These are phyloP conservation scores for Maniola jurtina DNA, from an alignment of 1,140 invertebrate genomes.

Conservation along the genomic window DNA sequence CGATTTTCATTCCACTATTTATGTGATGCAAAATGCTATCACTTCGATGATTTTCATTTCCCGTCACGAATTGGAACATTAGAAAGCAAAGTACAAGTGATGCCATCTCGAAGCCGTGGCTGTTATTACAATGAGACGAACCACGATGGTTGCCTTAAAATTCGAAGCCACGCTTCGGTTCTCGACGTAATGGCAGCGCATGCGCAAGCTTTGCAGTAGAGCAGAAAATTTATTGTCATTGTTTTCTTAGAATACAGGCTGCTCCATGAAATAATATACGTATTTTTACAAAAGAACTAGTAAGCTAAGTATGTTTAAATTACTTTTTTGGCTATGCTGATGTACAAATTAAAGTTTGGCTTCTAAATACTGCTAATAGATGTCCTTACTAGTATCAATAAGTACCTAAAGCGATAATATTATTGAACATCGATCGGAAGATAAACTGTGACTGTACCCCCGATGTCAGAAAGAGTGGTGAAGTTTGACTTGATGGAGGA, in stretches of 20 bases:
- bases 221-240: slow-evolving; percentile 48
- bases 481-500: too few species aligned
- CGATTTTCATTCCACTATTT: slow-evolving; percentile 81
- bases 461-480: too few species aligned
- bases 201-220: slow-evolving; percentile 50
- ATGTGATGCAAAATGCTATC: slow-evolving; percentile 81
- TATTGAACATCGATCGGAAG: neutral
- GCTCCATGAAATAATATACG: neutral
- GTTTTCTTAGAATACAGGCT: slow-evolving; percentile 45
- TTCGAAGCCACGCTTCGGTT: slow-evolving; percentile 49
- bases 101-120: slow-evolving; percentile 56
- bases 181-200: slow-evolving; percentile 47
- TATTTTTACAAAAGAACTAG: too few species aligned
- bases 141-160: neutral
- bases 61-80: slow-evolving; percentile 40
- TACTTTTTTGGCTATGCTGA: too few species aligned
- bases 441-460: neutral
- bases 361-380: neutral
- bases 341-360: neutral
- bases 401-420: too few species aligned
- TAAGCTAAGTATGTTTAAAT: too few species aligned
- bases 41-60: slow-evolving; percentile 45
- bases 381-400: slow-evolving; percentile 2
- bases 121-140: slow-evolving; percentile 45
- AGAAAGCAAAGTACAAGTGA: slow-evolving; percentile 42